These are phyloP conservation scores for Brachionichthys hirsutus DNA, from an alignment of 2,113 vertebrate genomes.

Conservation along the genomic window DNA sequence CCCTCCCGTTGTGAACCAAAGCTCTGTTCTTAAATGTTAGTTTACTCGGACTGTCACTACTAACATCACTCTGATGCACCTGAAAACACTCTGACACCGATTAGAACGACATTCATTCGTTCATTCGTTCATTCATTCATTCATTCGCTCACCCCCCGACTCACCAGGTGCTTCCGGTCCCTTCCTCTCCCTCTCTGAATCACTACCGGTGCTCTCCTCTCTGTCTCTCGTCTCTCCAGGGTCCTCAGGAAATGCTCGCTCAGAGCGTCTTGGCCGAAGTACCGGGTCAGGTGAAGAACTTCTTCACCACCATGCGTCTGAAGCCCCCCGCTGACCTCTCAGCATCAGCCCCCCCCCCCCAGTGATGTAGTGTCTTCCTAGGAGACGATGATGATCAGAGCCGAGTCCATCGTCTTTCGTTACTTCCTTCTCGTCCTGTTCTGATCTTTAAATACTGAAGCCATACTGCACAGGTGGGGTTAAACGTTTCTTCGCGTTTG, in stretches of 20 bases:
- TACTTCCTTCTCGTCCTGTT: neutral
- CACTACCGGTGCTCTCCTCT: too few relatives aligned
- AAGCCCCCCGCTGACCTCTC: conserved; percentile 48
- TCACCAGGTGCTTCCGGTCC: too few relatives aligned
- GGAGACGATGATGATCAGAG: too few relatives aligned
- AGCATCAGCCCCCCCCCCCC: conserved; percentile 27
- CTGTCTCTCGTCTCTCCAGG: conserved; percentile 51
- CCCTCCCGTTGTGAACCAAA: neutral
- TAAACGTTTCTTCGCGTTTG: neutral
- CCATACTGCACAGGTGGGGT: neutral
- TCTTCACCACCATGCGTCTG: conserved; percentile 62
- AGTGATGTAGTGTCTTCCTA: too few relatives aligned
- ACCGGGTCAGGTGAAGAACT: conserved; percentile 69
- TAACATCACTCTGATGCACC: too few relatives aligned
- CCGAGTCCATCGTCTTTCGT: too few relatives aligned
- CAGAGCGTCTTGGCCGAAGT: conserved; percentile 74
- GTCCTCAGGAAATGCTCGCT: conserved; percentile 68
- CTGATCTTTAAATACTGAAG: conserved; percentile 2
- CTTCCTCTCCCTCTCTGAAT: neutral
- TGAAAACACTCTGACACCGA: neutral
- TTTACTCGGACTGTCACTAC: too few relatives aligned
- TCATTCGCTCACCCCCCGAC: too few relatives aligned
- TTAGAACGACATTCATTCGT: too few relatives aligned
- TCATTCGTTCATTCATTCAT: too few relatives aligned
- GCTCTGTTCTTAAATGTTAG: conserved; percentile 42